These are phyloP conservation scores for Hirudo medicinalis DNA, from an alignment of 1,140 invertebrate genomes.

Conservation along the genomic window DNA sequence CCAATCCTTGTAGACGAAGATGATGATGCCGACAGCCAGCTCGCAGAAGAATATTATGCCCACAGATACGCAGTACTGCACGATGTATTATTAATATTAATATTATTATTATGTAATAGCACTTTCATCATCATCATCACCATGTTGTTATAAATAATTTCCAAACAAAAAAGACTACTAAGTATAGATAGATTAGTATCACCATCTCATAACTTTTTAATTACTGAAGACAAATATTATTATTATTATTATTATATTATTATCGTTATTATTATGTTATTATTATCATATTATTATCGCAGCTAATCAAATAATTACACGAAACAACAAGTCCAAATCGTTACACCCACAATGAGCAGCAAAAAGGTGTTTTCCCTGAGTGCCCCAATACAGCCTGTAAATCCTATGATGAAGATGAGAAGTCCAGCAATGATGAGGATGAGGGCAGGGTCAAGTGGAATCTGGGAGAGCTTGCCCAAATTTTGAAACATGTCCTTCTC, in stretches of 20 bases:
- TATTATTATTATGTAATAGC: background rate
- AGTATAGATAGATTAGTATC: no score
- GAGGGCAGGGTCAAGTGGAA: slow-evolving; percentile 82
- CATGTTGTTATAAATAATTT: no score
- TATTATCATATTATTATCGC: no score
- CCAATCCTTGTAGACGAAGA: slow-evolving; percentile 93
- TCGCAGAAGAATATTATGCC: slow-evolving; percentile 75
- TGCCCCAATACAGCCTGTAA: slow-evolving; percentile 83
- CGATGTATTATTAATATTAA: slow-evolving; percentile 37
- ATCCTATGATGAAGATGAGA: slow-evolving; percentile 84
- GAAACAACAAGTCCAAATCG: background rate
- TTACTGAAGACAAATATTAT: no score
- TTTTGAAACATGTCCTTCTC: slow-evolving; percentile 94
- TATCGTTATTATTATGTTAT: no score
- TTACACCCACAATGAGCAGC: slow-evolving; percentile 50
- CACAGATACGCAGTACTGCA: slow-evolving; percentile 82
- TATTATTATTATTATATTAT: no score
- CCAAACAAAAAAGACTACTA: no score
- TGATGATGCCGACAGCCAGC: slow-evolving; percentile 74
- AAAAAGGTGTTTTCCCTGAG: slow-evolving; percentile 58
- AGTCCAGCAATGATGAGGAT: slow-evolving; percentile 78
- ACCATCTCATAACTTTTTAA: no score
- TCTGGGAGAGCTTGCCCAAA: slow-evolving; percentile 60
- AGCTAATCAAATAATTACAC: no score
- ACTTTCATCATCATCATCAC: no score